Conservation (phyloP, 2,797 vertebrate genomes). For the Loris lydekkerianus region DNA sequence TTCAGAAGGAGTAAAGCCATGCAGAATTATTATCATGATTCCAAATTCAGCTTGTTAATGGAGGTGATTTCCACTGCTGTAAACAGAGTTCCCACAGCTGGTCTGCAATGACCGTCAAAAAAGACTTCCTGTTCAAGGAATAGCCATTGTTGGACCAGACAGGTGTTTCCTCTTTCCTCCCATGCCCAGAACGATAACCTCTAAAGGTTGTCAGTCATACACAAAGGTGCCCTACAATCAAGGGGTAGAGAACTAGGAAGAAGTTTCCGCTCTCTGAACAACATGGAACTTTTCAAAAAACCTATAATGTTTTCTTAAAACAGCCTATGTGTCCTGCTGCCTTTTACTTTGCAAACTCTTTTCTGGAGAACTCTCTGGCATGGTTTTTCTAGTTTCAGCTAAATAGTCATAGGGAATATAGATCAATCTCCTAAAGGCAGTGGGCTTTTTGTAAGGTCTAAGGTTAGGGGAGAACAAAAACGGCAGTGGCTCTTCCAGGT, state of each 20-base stretch:
- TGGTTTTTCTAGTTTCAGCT: neutral
- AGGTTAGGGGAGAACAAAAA: neutral
- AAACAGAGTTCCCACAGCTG: conserved; percentile 79
- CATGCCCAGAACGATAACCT: conserved; percentile 74
- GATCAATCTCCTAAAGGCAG: neutral
- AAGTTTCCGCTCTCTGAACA: conserved; percentile 53
- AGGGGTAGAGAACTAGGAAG: conserved; percentile 33
- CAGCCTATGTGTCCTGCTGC: neutral
- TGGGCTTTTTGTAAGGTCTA: neutral
- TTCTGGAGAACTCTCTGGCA: neutral
- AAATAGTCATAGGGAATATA: neutral
- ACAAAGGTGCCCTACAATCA: conserved; percentile 56
- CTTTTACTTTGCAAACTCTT: neutral
- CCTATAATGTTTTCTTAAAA: neutral
- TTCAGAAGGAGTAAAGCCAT: neutral
- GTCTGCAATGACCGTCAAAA: conserved; percentile 80
- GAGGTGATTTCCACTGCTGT: conserved; percentile 74
- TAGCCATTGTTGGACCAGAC: conserved; percentile 91
- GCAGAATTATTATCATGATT: conserved; percentile 29
- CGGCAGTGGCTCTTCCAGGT: neutral
- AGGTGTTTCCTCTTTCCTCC: conserved; percentile 94
- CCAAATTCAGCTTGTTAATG: conserved; percentile 48
- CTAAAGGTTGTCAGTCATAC: conserved; percentile 60
- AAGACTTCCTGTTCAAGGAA: conserved; percentile 92
- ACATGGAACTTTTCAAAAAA: neutral